Evolutionary conservation across 2,888 invertebrate species (phyloP).

Genomic region (Epsilonema sp.): DNA sequence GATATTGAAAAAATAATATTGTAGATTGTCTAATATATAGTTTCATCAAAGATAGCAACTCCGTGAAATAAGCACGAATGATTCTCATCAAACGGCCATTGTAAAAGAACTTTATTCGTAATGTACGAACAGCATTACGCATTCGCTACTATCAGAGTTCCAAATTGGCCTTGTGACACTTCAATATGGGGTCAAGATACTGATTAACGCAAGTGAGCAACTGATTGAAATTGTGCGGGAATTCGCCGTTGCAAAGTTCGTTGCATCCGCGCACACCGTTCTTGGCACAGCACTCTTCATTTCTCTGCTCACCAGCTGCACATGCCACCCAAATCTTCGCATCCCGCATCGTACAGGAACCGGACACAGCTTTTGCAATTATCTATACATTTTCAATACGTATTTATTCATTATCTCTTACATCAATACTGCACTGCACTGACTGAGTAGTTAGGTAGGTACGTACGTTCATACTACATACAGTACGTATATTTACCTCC

Average conservation of each 20-base stretch:
- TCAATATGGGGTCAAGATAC: neutral
- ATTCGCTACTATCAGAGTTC: too few relatives aligned
- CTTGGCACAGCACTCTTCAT: neutral
- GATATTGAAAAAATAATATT: too few relatives aligned
- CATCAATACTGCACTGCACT: too few relatives aligned
- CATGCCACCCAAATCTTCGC: slow-evolving; percentile 2
- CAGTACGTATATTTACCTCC: neutral
- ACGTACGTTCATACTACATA: too few relatives aligned
- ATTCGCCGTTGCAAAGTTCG: slow-evolving; percentile 1
- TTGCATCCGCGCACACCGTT: slow-evolving; percentile 3
- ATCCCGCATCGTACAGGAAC: neutral
- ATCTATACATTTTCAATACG: neutral
- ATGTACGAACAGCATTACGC: too few relatives aligned
- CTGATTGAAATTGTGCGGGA: neutral
- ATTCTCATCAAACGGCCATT: too few relatives aligned
- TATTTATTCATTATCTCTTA: neutral
- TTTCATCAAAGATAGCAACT: too few relatives aligned
- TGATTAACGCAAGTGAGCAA: slow-evolving; percentile 1
- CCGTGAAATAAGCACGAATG: too few relatives aligned
- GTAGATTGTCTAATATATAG: too few relatives aligned
- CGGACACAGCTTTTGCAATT: slow-evolving; percentile 1
- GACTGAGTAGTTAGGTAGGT: too few relatives aligned
- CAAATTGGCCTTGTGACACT: neutral
- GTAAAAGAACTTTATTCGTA: too few relatives aligned
- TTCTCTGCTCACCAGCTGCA: neutral